Percentiles rank a stretch among this genome's conserved stretches.
These are phyloP conservation scores for Tapirus indicus DNA, from an alignment of 2,797 vertebrate species.

Conservation along the genomic window DNA sequence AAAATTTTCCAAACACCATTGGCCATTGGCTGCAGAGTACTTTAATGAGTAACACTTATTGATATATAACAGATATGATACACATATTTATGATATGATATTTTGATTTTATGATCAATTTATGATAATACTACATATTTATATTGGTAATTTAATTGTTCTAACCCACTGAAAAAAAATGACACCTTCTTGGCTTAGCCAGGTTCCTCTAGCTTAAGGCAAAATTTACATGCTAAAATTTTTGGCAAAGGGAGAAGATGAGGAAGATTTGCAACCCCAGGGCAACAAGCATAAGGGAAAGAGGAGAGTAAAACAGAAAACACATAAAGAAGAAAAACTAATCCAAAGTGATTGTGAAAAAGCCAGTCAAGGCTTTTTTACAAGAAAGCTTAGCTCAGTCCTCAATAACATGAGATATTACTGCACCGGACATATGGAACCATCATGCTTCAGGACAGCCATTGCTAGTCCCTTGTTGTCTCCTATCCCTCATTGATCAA, in stretches of 20 bases:
- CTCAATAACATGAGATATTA: background rate
- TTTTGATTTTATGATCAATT: background rate
- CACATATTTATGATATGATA: too few relatives aligned
- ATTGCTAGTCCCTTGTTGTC: background rate
- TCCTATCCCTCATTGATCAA: background rate
- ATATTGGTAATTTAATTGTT: background rate
- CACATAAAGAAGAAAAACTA: background rate
- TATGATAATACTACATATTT: background rate
- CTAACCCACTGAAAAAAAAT: background rate
- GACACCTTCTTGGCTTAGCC: background rate
- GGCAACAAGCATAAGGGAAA: background rate
- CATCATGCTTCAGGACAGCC: background rate
- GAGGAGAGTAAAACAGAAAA: background rate
- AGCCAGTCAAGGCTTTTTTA: background rate
- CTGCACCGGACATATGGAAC: background rate
- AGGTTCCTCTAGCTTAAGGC: background rate
- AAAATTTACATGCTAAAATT: background rate
- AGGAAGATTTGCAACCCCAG: background rate
- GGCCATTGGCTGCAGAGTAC: background rate
- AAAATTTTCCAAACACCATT: background rate
- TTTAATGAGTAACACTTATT: background rate
- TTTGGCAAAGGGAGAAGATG: background rate
- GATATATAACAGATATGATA: background rate
- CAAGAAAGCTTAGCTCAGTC: background rate
- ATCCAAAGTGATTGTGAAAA: background rate